Conservation (phyloP, 2,888 invertebrate genomes). For the Cremastinae sp. region DNA sequence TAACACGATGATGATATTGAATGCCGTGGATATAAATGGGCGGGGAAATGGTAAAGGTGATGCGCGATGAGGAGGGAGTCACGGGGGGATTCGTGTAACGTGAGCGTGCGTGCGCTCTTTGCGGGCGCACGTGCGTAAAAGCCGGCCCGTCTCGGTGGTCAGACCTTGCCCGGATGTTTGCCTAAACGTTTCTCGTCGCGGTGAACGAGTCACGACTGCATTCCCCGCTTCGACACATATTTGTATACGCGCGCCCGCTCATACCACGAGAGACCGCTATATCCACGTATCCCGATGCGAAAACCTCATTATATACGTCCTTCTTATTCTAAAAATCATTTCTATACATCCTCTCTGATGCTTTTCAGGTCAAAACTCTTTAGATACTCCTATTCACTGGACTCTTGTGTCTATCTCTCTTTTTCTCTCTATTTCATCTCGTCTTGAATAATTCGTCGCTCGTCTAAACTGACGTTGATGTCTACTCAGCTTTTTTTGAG, state of each 20-base stretch:
- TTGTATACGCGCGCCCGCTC: not conserved
- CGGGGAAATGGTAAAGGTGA: conserved; percentile 18
- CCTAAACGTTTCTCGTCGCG: conserved; percentile 57
- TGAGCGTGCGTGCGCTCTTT: conserved; percentile 46
- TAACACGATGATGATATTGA: conserved; percentile 54
- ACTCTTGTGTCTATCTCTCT: too few species aligned
- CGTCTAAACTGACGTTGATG: too few species aligned
- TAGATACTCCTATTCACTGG: too few species aligned
- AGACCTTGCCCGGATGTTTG: conserved; percentile 52
- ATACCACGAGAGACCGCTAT: conserved; percentile 1
- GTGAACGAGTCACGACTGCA: conserved; percentile 39
- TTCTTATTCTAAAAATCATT: too few species aligned
- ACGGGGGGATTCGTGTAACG: conserved; percentile 42
- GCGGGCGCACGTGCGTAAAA: conserved; percentile 47
- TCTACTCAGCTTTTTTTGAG: too few species aligned
- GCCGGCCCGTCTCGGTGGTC: conserved; percentile 28
- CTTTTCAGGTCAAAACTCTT: too few species aligned
- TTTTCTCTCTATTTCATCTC: too few species aligned
- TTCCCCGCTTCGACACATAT: conserved; percentile 12
- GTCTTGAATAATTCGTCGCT: too few species aligned
- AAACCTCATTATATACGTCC: too few species aligned
- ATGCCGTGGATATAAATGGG: conserved; percentile 30
- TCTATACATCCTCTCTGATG: too few species aligned
- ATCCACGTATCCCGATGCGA: too few species aligned
- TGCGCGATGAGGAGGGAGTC: too few species aligned